Evolutionary conservation across 2,888 invertebrate species (phyloP).

Genomic region (Metacarcinus magister): DNA sequence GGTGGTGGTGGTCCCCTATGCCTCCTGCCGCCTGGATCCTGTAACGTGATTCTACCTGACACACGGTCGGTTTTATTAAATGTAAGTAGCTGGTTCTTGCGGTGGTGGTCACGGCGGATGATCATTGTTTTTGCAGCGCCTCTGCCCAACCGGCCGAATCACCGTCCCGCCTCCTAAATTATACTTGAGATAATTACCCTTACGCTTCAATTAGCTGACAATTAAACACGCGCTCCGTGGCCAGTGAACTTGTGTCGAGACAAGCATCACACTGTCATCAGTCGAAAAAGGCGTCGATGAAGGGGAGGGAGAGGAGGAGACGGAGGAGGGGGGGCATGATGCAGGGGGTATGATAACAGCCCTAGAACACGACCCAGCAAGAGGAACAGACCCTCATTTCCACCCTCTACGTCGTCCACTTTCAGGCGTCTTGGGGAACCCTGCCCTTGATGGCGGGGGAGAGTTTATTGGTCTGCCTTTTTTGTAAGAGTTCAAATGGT

Average conservation of each 20-base stretch:
- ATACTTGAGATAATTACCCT: conserved; percentile 37
- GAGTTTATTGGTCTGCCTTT: neutral
- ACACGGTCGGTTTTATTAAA: conserved; percentile 29
- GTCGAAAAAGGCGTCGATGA: neutral
- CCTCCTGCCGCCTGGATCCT: neutral
- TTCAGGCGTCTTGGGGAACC: neutral
- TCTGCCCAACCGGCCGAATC: conserved; percentile 47
- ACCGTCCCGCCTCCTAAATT: conserved; percentile 15
- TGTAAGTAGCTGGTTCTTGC: conserved; percentile 51
- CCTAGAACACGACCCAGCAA: neutral
- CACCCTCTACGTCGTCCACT: neutral
- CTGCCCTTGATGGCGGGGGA: neutral
- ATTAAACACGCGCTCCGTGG: conserved; percentile 35
- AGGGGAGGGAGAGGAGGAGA: neutral
- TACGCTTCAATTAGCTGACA: conserved; percentile 40
- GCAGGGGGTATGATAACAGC: neutral
- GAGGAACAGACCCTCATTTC: neutral
- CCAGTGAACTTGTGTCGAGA: neutral
- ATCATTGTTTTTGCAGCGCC: conserved; percentile 37
- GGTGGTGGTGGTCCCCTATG: neutral
- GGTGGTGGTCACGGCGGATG: conserved; percentile 34
- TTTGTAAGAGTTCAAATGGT: neutral
- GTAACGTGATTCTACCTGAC: neutral
- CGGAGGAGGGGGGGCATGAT: neutral
- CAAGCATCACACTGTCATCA: neutral